These are phyloP conservation scores for Stenopsyche tienmushanensis DNA, from an alignment of 1,140 invertebrate species.

Conservation along the genomic window DNA sequence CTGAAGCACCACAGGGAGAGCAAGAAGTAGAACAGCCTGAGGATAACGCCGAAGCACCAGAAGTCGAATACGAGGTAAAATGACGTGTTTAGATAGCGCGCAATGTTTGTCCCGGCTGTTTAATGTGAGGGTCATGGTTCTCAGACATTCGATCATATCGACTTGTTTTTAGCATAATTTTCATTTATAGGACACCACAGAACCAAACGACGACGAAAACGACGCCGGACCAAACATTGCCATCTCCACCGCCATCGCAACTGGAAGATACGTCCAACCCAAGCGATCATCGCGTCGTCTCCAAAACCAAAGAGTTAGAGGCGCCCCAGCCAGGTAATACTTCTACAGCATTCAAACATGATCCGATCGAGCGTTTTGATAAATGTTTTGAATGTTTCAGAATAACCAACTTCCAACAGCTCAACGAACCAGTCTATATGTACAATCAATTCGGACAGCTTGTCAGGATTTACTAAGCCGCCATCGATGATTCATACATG, in stretches of 20 bases:
- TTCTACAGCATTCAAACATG: neutral
- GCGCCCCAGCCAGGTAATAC: neutral
- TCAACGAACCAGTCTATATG: constrained; percentile 35
- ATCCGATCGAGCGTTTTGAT: neutral
- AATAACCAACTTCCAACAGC: constrained; percentile 18
- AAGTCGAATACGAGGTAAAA: constrained; percentile 18
- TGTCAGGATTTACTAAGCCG: constrained; percentile 39
- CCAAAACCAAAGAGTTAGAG: neutral
- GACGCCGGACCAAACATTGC: constrained; percentile 26
- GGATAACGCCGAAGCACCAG: constrained; percentile 26
- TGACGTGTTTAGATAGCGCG: neutral
- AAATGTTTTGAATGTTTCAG: neutral
- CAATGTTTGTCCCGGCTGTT: too few relatives aligned
- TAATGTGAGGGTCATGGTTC: constrained; percentile 15
- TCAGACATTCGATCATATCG: neutral
- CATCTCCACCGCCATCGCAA: constrained; percentile 34
- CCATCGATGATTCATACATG: too few relatives aligned
- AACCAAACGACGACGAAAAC: constrained; percentile 20
- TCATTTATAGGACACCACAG: constrained; percentile 26
- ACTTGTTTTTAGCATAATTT: neutral
- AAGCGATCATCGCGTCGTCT: constrained; percentile 3
- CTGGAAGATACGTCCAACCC: constrained; percentile 25
- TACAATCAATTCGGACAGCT: constrained; percentile 40
- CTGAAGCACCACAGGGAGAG: constrained; percentile 18
- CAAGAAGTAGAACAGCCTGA: constrained; percentile 5